These are phyloP conservation scores for Pipra filicauda DNA, from an alignment of 2,113 vertebrate genomes.

Conservation along the genomic window DNA sequence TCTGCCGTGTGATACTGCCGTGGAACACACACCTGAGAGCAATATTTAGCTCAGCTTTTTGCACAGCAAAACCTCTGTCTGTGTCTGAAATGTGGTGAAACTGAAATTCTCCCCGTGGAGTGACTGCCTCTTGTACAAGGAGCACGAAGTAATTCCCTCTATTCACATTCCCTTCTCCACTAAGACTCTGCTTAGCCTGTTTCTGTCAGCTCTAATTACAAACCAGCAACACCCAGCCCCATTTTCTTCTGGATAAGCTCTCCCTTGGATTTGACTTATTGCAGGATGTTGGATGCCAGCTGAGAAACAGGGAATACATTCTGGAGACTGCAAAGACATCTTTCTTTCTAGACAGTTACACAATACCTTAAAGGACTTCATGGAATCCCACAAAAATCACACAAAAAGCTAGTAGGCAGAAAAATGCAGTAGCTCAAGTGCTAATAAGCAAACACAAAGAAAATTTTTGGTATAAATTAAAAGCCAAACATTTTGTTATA, in stretches of 20 bases:
- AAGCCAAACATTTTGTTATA: not conserved
- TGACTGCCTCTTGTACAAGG: not conserved
- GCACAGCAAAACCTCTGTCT: not conserved
- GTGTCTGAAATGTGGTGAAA: not conserved
- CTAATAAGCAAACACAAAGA: not conserved
- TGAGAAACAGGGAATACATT: not conserved
- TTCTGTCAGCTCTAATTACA: conserved; percentile 5
- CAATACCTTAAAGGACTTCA: not conserved
- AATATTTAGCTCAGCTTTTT: not conserved
- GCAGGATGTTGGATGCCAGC: not conserved
- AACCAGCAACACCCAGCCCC: not conserved
- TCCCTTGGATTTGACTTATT: not conserved
- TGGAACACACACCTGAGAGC: not conserved
- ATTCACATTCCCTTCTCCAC: not conserved
- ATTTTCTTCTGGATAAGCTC: not conserved
- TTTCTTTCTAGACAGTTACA: not conserved
- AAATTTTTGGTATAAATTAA: not conserved
- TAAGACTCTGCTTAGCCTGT: not conserved
- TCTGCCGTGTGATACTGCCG: not conserved
- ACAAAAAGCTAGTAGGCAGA: not conserved
- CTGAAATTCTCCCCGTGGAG: not conserved
- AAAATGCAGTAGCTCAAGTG: not conserved
- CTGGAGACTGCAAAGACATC: not conserved
- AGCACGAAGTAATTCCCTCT: not conserved
- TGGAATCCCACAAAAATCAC: not conserved